These are phyloP conservation scores for Pseudomyrmex concolor DNA, from an alignment of 1,140 invertebrate species.

Conservation along the genomic window DNA sequence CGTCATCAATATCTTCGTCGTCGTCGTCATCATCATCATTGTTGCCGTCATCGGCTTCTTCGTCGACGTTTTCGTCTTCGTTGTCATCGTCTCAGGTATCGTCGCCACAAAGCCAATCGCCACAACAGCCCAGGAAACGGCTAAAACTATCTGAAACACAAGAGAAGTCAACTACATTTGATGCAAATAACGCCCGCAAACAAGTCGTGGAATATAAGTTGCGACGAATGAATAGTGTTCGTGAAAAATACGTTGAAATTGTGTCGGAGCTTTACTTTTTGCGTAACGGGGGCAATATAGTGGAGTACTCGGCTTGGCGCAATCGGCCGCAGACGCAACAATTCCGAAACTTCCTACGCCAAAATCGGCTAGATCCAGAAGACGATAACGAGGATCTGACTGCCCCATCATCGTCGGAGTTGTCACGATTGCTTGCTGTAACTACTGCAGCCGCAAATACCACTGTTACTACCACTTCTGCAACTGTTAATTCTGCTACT, in stretches of 20 bases:
- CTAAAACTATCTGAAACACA: constrained; percentile 79
- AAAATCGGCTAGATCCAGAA: constrained; percentile 90
- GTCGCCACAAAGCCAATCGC: constrained; percentile 49
- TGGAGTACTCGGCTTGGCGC: constrained; percentile 93
- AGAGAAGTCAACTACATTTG: constrained; percentile 75
- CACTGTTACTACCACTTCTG: constrained; percentile 44
- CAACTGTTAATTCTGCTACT: constrained; percentile 23
- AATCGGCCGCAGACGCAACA: constrained; percentile 90
- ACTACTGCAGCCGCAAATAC: constrained; percentile 61
- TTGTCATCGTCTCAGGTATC: constrained; percentile 67
- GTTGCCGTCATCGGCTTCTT: no score
- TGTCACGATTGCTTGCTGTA: constrained; percentile 60
- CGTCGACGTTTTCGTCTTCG: constrained; percentile 39
- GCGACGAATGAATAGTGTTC: constrained; percentile 80
- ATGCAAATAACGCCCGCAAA: constrained; percentile 77
- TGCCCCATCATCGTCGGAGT: constrained; percentile 76
- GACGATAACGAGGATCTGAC: constrained; percentile 86
- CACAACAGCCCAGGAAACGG: constrained; percentile 79
- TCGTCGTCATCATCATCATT: no score
- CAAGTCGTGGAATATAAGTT: constrained; percentile 84
- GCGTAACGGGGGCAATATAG: constrained; percentile 93
- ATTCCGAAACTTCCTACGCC: constrained; percentile 90
- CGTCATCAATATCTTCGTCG: constrained; percentile 44
- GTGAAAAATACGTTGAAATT: constrained; percentile 91
- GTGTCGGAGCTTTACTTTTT: constrained; percentile 94